Percentiles rank a stretch among this genome's conserved stretches.
phyloP scores from a whole-genome alignment of 2,113 vertebrate species.

The Danio rerio region GRCz12tu NC_133180.1:47931001-47931500 shows the following conservation, averaged over 20 bases:
- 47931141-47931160: not conserved
- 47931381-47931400: not conserved
- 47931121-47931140: not conserved
- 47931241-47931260: not conserved
- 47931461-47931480: too few relatives aligned
- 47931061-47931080: not conserved
- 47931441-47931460: not conserved
- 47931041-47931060: not conserved
- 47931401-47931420: conserved; percentile 11
- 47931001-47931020: too few relatives aligned
- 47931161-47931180: not conserved
- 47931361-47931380: not conserved
- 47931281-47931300: conserved; percentile 7
- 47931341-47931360: not conserved
- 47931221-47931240: conserved; percentile 5
- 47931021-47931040: not conserved
- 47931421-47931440: not conserved
- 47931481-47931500: too few relatives aligned
- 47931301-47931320: conserved; percentile 25
- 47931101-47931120: conserved; percentile 28
- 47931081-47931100: not conserved
- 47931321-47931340: conserved; percentile 29
- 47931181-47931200: conserved; percentile 24
- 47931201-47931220: conserved; percentile 6
- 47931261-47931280: not conserved